Base-by-base conservation (phyloP, 2,888 invertebrate genomes). In the Pheosia gnoma region DNA sequence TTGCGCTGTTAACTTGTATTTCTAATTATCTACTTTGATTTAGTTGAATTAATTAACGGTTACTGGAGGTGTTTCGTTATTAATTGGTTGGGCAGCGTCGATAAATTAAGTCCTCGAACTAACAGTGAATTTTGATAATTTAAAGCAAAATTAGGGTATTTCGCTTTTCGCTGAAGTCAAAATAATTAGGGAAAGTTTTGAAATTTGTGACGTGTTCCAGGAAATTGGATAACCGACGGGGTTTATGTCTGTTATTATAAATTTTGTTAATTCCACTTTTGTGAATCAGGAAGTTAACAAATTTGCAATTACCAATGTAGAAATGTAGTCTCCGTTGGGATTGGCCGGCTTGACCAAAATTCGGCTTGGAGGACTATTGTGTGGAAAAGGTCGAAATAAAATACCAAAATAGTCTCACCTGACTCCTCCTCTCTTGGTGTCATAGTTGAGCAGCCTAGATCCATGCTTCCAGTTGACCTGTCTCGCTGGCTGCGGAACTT, bases 391-490 rank as follows among this genome's bases (percentile, higher is more conserved):
- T 25, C 25, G 25, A 25, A 1, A 2, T 25, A 2, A 25, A 25
- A 25, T 25, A 25, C 2, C 0, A 25, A 25, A 41, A 45, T 47
- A 47, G 25, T 25, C 89, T 90, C 86, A 97, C 97, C 97, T 97
- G 71, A 97, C 97, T 65, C 97, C 97, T 45, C 97, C 97, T 61
- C 97, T 94, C 76, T 96, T 96, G 0, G 96, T 96, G 83, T 97
- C 97, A 81, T 96, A 96, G 90, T 97, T 97, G 66, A 97, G 94
- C 85, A 96, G 94, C 73, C 96, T 94, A 41, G 94, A 88, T 6
- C 96, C 96, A 82, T 97, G 97, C 71, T 96, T 96, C 97, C 97
- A 97, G 81, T 95, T 91, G 78, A 97, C 96, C 81, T 96, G 96
- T 49, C 95, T 95, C 58, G 96, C 95, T 7, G 96, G 96, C 81